phyloP scores from a whole-genome alignment of 1,140 invertebrate species.

The Olivierus martensii region DNA sequence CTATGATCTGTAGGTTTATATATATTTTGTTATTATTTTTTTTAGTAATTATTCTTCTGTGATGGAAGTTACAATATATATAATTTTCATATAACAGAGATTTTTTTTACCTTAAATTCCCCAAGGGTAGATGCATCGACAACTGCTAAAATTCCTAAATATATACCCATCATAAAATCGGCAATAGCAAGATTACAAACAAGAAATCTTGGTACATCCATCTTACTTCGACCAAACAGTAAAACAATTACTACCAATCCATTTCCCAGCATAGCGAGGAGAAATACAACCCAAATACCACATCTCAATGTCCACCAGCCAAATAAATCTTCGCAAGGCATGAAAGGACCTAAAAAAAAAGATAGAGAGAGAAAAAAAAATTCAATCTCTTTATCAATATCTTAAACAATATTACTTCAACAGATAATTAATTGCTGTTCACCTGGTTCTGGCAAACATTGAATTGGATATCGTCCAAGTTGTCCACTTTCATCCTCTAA shows the following conservation, averaged over 20 bases:
- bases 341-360: constrained; percentile 58
- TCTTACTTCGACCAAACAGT: constrained; percentile 78
- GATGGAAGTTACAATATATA: too few species aligned
- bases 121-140: constrained; percentile 90
- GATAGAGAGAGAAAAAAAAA: too few species aligned
- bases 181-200: constrained; percentile 90
- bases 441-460: constrained; percentile 61
- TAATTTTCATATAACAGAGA: too few species aligned
- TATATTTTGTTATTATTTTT: too few species aligned
- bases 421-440: constrained; percentile 3
- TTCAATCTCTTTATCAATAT: too few species aligned
- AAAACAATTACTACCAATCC: constrained; percentile 92
- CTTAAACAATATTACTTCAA: neutral
- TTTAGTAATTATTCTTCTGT: too few species aligned
- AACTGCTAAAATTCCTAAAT: constrained; percentile 84
- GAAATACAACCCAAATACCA: constrained; percentile 91
- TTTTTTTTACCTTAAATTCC: constrained; percentile 54
- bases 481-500: constrained; percentile 23
- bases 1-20: too few species aligned
- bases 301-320: constrained; percentile 96
- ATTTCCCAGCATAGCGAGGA: constrained; percentile 90
- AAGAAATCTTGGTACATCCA: constrained; percentile 89
- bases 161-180: constrained; percentile 94
- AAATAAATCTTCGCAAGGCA: constrained; percentile 90
- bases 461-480: constrained; percentile 36